Evolutionary conservation across 2,113 vertebrate genomes (phyloP), one percentile per base, ranked within the genome.

Genomic region (Cebidichthys violaceus): DNA sequence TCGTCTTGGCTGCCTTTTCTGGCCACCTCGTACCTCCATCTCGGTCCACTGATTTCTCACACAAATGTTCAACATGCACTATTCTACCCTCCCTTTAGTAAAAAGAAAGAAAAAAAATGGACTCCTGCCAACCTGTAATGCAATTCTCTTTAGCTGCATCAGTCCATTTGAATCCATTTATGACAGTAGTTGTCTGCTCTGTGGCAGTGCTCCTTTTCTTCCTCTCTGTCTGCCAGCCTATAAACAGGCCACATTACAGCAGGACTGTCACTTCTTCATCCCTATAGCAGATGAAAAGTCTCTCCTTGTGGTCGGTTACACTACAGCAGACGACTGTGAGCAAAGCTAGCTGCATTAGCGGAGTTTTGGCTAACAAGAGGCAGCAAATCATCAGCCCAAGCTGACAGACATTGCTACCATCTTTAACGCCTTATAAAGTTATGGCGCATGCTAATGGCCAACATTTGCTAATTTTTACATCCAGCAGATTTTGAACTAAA

Each of bases 1-100:
- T 91, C 70, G 70, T 92, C 66, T 79, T 62, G 73, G 84, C 79
- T 73, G 68, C 61, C 39, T 85, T 47, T 18, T 72, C 69, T 81
- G 80, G 41, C 70, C 70, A 79, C 59, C 64, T 81, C 13, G 2
- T 70, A 10, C 67, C 64, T 80, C 55, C 29, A 29, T 65, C 27
- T 50, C 52, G 39, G 14, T 41, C 41, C 8, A 27, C n/a, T 45
- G n/a, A 45, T 54, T n/a, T 70, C 59, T 47, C 33, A 60, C 47
- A 37, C 27, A 45, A 31, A 72, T 41, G 31, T 4, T 70, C 84
- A 66, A 52, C 41, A 82, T 4, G 17, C 67, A 86, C 20, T 9
- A 39, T 50, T 31, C n/a, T 75, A 24, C 60, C 54, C 20, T 64
- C 14, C 17, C 22, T 2, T 20, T 50, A 43, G 9, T 15, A 24